phyloP scores from a whole-genome alignment of 2,888 invertebrate genomes.

The Eupithecia centaureata region DNA sequence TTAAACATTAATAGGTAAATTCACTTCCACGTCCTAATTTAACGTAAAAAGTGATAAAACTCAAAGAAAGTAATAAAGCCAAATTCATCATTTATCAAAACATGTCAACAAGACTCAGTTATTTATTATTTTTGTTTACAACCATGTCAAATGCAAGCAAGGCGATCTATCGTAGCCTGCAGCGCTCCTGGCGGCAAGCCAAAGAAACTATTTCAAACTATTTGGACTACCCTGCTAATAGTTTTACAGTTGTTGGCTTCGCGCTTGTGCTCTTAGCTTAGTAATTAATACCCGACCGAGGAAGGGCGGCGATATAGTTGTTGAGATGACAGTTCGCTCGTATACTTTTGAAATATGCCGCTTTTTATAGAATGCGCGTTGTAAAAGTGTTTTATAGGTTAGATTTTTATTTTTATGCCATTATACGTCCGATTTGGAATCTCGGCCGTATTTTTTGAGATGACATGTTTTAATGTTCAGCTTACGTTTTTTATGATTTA shows the following conservation, averaged over 20 bases:
- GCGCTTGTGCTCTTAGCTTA: slow-evolving; percentile 65
- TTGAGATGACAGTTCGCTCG: slow-evolving; percentile 56
- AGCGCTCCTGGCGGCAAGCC: slow-evolving; percentile 71
- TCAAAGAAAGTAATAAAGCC: slow-evolving; percentile 53
- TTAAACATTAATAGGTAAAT: background rate
- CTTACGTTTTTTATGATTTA: slow-evolving; percentile 50
- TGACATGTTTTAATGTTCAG: slow-evolving; percentile 49
- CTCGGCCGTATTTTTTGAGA: slow-evolving; percentile 28
- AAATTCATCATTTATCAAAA: slow-evolving; percentile 69
- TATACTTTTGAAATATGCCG: slow-evolving; percentile 51
- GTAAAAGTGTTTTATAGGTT: slow-evolving; percentile 43
- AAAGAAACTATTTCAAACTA: slow-evolving; percentile 77
- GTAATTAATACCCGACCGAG: slow-evolving; percentile 66
- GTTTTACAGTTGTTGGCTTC: slow-evolving; percentile 68
- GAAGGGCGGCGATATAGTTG: slow-evolving; percentile 55
- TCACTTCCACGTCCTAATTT: slow-evolving; percentile 56
- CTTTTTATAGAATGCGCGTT: slow-evolving; percentile 52
- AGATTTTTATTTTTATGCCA: slow-evolving; percentile 41
- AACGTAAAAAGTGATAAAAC: slow-evolving; percentile 71
- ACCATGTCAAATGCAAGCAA: slow-evolving; percentile 71
- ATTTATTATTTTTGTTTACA: slow-evolving; percentile 79
- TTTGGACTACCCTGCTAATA: slow-evolving; percentile 71
- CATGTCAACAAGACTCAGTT: slow-evolving; percentile 58
- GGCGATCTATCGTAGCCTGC: slow-evolving; percentile 63
- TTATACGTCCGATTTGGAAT: slow-evolving; percentile 31